Base-by-base conservation (phyloP, 64 coral and sea anemone species). In the Porites australiensis region DNA sequence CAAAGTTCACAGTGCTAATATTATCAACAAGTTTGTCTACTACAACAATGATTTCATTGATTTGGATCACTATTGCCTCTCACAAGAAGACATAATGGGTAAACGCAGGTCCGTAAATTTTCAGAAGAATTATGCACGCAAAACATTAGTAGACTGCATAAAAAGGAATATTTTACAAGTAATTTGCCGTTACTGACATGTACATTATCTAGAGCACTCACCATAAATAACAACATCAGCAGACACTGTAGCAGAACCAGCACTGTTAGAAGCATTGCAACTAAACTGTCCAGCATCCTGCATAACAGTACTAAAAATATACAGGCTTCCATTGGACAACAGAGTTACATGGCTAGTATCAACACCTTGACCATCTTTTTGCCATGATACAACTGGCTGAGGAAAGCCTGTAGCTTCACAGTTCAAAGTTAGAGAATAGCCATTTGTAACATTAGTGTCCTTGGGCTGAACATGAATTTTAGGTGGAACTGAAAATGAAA, bases 211-310 rank as follows among this genome's bases (percentile, higher is more conserved):
- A 63, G 9, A 19, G 4, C 3, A 67, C 88, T 70, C 59, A 98
- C 96, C 93, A 76, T 90, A 94, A 82, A 98, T 92, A 64, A 73
- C 27, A 19, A 98, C 90, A 21, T 79, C 79, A 15, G 74, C 90
- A 5, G 54, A 53, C 7, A 47, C 59, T 59, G 19, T 61, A 7
- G 13, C 54, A 77, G 70, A 90, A 16, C 97, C 94, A 49, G 88
- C 97, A 61, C 93, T 47, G 70, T 98, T 98, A 15, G 23, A 52
- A 57, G 91, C 94, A 10, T 58, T 83, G 83, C 97, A 98, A 71
- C 75, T 89, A 78, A 91, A 98, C 10, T 50, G 75, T 23, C 94
- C 97, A 64, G 90, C 85, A 88, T 98, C 97, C 23, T 77, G 57
- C 13, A 83, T 68, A 57, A 77, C 84, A 79, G 91, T 64, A 27